Conservation (phyloP, 1,140 invertebrate genomes). For the Zaprionus davidi region DNA sequence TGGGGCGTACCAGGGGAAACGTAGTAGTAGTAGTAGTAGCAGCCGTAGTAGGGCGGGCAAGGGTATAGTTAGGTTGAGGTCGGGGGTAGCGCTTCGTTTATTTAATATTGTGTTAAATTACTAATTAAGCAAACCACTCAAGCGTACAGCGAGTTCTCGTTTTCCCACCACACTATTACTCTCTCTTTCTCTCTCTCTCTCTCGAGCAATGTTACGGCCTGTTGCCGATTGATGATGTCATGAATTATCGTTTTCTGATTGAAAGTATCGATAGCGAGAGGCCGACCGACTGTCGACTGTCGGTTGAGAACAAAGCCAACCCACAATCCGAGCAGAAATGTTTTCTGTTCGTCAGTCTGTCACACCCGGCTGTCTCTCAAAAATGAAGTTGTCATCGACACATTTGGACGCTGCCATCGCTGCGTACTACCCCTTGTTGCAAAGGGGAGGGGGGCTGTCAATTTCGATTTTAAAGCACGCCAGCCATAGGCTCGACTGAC, state of each 20-base stretch:
- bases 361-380: conserved; percentile 52
- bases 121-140: conserved; percentile 73
- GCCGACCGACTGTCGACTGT: conserved; percentile 15
- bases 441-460: conserved; percentile 11
- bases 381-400: conserved; percentile 79
- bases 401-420: conserved; percentile 71
- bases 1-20: not conserved
- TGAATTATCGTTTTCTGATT: conserved; percentile 83
- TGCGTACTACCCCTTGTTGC: conserved; percentile 34
- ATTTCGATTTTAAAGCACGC: conserved; percentile 52
- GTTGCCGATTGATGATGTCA: conserved; percentile 68
- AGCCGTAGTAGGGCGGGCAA: not conserved
- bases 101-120: conserved; percentile 81
- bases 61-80: not conserved
- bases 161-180: not conserved
- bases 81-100: conserved; percentile 54
- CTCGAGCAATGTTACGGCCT: conserved; percentile 44
- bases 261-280: conserved; percentile 73
- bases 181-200: not conserved
- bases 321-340: conserved; percentile 37
- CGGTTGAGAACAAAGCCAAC: conserved; percentile 67
- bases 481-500: conserved; percentile 53
- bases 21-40: not conserved
- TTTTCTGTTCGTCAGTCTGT: conserved; percentile 34
- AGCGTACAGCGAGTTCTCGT: conserved; percentile 41